A percentile compares a stretch with the other conserved stretches of the same genome.
These are phyloP conservation scores for Cerastis leucographa DNA, from an alignment of 2,888 invertebrate genomes.

Conservation along the genomic window DNA sequence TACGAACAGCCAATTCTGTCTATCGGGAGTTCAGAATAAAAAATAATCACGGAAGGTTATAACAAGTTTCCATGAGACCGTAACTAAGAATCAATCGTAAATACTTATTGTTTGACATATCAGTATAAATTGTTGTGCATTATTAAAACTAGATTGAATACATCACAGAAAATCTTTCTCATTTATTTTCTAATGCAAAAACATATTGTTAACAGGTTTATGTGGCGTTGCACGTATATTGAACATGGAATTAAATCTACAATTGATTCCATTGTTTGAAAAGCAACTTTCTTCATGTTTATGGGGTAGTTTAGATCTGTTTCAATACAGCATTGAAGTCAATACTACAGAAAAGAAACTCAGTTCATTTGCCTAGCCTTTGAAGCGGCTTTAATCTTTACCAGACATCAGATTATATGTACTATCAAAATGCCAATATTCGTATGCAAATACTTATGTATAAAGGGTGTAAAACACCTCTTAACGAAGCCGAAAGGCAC, in stretches of 20 bases:
- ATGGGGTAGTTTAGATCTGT: neutral
- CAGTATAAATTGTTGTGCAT: slow-evolving; percentile 7
- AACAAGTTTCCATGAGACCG: slow-evolving; percentile 19
- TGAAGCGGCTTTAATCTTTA: too few species aligned
- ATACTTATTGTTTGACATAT: slow-evolving; percentile 36
- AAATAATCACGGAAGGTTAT: neutral
- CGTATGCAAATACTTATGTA: too few species aligned
- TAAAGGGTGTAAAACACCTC: too few species aligned
- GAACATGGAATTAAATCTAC: slow-evolving; percentile 5
- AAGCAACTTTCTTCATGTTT: neutral
- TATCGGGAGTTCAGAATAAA: too few species aligned
- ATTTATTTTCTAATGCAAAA: slow-evolving; percentile 31
- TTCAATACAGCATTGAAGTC: neutral
- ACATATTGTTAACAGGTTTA: slow-evolving; percentile 33
- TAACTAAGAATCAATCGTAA: slow-evolving; percentile 12
- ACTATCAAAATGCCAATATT: too few species aligned
- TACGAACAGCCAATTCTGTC: too few species aligned
- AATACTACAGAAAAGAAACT: neutral
- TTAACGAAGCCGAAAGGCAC: too few species aligned
- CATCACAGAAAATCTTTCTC: slow-evolving; percentile 29
- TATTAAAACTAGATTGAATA: slow-evolving; percentile 37
- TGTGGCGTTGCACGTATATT: slow-evolving; percentile 13
- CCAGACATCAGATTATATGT: too few species aligned
- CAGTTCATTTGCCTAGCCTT: too few species aligned
- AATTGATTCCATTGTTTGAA: slow-evolving; percentile 12